phyloP scores from a whole-genome alignment of 2,113 vertebrate genomes.

The Bos javanicus region DNA sequence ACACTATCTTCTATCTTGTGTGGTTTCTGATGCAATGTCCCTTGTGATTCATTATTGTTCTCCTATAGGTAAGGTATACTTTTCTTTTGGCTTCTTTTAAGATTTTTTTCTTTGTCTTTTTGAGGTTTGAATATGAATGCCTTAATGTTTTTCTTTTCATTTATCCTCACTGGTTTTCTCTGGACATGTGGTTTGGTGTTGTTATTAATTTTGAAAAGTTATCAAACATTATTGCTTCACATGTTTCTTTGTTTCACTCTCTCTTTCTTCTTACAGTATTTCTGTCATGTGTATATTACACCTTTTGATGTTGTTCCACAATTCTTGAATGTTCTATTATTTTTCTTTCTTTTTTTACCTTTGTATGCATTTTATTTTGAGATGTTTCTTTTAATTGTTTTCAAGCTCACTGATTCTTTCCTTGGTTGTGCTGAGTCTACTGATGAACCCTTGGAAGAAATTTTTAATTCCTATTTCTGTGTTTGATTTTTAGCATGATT shows the following conservation, averaged over 20 bases:
- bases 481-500: neutral
- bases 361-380: neutral
- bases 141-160: neutral
- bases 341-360: neutral
- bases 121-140: neutral
- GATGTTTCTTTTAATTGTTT: neutral
- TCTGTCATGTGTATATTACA: neutral
- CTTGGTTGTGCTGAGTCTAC: neutral
- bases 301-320: neutral
- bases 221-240: neutral
- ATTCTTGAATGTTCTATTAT: neutral
- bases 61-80: neutral
- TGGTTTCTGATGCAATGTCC: neutral
- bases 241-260: neutral
- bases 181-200: neutral
- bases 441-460: neutral
- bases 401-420: neutral
- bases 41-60: neutral
- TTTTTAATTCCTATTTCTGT: neutral
- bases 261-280: neutral
- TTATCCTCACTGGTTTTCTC: neutral
- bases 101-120: neutral
- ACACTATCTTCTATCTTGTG: neutral
- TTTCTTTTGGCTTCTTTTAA: neutral
- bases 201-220: neutral